A percentile compares a stretch with the other conserved stretches of the same genome.
phyloP scores from a whole-genome alignment of 2,888 invertebrate genomes.

The Hirtodrosophila confusa region DNA sequence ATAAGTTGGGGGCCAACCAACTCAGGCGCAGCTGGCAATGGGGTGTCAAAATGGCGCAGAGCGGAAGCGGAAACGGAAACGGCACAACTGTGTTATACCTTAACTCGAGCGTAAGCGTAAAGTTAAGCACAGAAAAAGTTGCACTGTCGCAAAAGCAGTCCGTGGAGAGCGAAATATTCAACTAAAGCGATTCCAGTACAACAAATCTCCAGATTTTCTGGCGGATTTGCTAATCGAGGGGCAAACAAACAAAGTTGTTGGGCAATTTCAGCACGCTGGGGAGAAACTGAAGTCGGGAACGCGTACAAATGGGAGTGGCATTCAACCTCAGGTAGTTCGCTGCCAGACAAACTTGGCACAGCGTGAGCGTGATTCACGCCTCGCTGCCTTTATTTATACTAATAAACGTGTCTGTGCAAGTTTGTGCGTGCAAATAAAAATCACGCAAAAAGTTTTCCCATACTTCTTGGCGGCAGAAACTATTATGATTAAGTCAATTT shows the following conservation, averaged over 20 bases:
- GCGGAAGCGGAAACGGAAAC: constrained; percentile 60
- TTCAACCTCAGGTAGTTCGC: background rate
- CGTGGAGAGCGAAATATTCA: background rate
- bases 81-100: constrained; percentile 47
- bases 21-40: background rate
- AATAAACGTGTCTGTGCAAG: constrained; percentile 14
- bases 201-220: constrained; percentile 1
- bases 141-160: constrained; percentile 3
- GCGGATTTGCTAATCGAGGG: too few relatives aligned
- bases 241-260: background rate
- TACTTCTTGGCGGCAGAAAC: constrained; percentile 35
- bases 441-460: constrained; percentile 43
- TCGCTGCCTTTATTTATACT: constrained; percentile 1
- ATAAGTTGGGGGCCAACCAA: background rate
- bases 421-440: constrained; percentile 20
- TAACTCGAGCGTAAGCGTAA: constrained; percentile 29
- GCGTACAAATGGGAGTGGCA: too few relatives aligned
- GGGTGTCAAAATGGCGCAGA: constrained; percentile 21
- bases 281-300: constrained; percentile 7
- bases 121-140: constrained; percentile 31
- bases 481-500: constrained; percentile 58
- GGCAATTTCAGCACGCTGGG: background rate
- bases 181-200: constrained; percentile 1
- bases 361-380: constrained; percentile 8
- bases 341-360: constrained; percentile 3